phyloP scores from a whole-genome alignment of 2,113 vertebrate genomes.

The Pluvialis apricaria region DNA sequence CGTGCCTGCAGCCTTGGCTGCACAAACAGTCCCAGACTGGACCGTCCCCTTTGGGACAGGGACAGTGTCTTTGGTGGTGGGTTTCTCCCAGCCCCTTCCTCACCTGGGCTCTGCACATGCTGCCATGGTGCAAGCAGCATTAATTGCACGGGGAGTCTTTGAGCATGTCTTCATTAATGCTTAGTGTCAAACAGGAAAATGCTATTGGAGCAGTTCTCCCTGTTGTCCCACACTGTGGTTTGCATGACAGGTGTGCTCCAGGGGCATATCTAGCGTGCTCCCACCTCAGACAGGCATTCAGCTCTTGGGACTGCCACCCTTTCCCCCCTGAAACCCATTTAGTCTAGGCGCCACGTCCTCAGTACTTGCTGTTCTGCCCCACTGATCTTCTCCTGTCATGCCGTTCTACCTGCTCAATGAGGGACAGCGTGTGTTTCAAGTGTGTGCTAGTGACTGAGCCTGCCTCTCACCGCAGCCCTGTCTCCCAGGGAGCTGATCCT shows the following conservation, averaged over 20 bases:
- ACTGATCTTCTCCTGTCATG: neutral
- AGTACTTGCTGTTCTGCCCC: neutral
- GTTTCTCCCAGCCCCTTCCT: neutral
- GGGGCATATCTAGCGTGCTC: neutral
- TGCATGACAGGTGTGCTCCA: neutral
- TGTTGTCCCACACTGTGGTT: neutral
- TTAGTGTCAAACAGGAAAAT: neutral
- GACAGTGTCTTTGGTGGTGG: neutral
- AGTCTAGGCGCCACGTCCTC: neutral
- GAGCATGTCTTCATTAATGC: neutral
- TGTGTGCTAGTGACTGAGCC: no score
- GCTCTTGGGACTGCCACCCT: neutral
- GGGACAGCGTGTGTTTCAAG: neutral
- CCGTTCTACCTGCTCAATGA: accelerated
- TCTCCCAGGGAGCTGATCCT: neutral
- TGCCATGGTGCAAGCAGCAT: neutral
- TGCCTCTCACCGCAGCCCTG: neutral
- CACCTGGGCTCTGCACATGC: neutral
- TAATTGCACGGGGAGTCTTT: neutral
- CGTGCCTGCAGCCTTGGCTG: neutral
- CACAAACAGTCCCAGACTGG: neutral
- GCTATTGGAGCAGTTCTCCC: neutral
- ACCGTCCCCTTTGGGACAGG: neutral
- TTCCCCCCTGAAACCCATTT: neutral
- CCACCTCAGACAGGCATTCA: neutral